phyloP scores from a whole-genome alignment of 1,140 invertebrate species.

The Lordiphosa stackelbergi region DNA sequence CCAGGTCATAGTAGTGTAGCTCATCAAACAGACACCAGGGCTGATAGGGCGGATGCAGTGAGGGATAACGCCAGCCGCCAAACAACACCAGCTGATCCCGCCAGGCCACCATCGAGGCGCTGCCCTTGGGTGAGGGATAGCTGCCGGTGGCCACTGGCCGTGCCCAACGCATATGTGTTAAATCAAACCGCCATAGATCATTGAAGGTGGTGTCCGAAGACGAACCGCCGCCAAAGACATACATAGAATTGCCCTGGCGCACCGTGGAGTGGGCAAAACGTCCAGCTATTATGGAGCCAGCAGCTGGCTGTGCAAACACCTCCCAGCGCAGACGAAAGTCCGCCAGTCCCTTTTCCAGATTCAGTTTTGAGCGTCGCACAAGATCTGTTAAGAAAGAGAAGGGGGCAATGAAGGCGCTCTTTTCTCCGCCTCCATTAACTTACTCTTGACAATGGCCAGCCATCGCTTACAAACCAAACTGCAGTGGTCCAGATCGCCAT shows the following conservation, averaged over 20 bases:
- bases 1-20: constrained; percentile 92
- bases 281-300: constrained; percentile 85
- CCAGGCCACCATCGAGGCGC: constrained; percentile 92
- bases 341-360: constrained; percentile 65
- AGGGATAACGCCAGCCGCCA: constrained; percentile 97
- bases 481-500: constrained; percentile 91
- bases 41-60: constrained; percentile 92
- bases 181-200: constrained; percentile 96
- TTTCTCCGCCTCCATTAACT: constrained; percentile 50
- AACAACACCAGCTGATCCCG: constrained; percentile 91
- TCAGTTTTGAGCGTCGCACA: constrained; percentile 62
- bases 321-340: constrained; percentile 72
- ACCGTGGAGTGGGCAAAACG: constrained; percentile 95
- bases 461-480: constrained; percentile 91
- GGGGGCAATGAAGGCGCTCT: background rate
- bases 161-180: constrained; percentile 89
- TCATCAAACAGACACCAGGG: constrained; percentile 94
- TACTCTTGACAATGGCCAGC: constrained; percentile 89
- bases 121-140: constrained; percentile 97
- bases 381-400: constrained; percentile 47
- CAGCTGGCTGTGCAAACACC: constrained; percentile 55
- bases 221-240: constrained; percentile 97
- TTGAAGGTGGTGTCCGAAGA: constrained; percentile 96
- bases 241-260: constrained; percentile 90
- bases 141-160: constrained; percentile 87